Evolutionary conservation across 2,113 vertebrate species (phyloP), one percentile per base, ranked within the genome.

Genomic region (Microcebus jonahi): DNA sequence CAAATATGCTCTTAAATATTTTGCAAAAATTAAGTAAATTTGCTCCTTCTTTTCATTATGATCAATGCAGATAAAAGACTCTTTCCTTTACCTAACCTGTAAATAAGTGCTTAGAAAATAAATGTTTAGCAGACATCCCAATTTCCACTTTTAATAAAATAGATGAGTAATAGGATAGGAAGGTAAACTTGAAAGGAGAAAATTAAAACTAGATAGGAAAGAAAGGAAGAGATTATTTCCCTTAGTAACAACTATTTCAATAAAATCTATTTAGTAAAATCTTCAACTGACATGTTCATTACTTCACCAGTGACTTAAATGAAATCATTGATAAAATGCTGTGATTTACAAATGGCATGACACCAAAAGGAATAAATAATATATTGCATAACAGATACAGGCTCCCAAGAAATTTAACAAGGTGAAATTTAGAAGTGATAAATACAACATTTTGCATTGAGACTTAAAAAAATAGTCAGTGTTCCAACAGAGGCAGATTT

Each of bases 1-100:
- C 1, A 94, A 71, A 91, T 79, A 67, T 91, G 13, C 67, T 36
- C 27, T 92, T 50, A 96, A 91, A 61, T 59, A 63, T 83, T 96
- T 97, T 92, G 42, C 29, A 93, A 95, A 83, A 63, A 93, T 82
- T 67, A 92, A 88, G 20, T 34, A 20, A 79, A 53, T 65, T 77
- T 65, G 82, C 79, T 8, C 14, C 55, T 34, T 73, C 6, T 42
- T 34, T 31, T 91, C 23, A 57, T 75, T 68, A 85, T 6, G 25
- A 45, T 29, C 27, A 29, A 14, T 77, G 29, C 3, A 87, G 15
- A 65, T 71, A 70, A 94, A 89, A 23, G 55, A 76, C 11, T 63
- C 17, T 63, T 87, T 89, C 7, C 29, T 87, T 75, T 45, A 91
- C 10, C 17, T 53, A 90, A 6, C 50, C 57, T 57, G 27, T 87